phyloP scores from a whole-genome alignment of 2,113 vertebrate genomes.

The Dryoscopus gambensis region DNA sequence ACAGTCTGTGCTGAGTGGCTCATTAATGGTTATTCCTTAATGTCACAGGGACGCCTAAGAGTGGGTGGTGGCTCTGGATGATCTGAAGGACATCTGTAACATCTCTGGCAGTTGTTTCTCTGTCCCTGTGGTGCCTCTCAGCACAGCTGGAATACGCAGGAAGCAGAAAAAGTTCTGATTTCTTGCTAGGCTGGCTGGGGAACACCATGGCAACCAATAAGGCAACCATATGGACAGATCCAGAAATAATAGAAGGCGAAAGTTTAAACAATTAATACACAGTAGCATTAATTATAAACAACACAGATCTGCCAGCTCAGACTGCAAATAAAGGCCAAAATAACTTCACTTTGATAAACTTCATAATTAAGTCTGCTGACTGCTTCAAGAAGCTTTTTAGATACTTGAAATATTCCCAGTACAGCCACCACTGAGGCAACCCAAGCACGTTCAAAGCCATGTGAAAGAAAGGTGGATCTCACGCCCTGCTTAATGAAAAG shows the following conservation, averaged over 20 bases:
- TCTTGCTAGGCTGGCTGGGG: not conserved
- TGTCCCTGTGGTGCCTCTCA: not conserved
- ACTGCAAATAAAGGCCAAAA: not conserved
- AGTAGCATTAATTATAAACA: not conserved
- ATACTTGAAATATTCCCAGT: not conserved
- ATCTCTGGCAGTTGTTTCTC: not conserved
- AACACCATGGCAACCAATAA: not conserved
- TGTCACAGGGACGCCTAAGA: not conserved
- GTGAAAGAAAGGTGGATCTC: not conserved
- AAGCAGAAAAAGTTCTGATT: not conserved
- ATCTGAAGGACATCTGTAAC: not conserved
- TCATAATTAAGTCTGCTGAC: rapidly evolving
- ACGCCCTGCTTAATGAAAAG: not conserved
- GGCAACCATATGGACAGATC: not conserved
- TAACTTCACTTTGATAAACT: not conserved
- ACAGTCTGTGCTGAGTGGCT: not conserved
- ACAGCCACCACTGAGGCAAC: not conserved
- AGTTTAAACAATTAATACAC: not conserved
- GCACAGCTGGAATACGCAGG: not conserved
- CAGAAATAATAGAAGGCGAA: not conserved
- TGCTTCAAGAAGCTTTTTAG: not conserved
- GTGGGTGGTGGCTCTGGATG: not conserved
- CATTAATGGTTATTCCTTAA: not conserved
- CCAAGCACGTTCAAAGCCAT: not conserved
- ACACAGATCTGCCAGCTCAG: not conserved